Conservation (phyloP, 2,797 vertebrate genomes). For the Microtus obscurus region DNA sequence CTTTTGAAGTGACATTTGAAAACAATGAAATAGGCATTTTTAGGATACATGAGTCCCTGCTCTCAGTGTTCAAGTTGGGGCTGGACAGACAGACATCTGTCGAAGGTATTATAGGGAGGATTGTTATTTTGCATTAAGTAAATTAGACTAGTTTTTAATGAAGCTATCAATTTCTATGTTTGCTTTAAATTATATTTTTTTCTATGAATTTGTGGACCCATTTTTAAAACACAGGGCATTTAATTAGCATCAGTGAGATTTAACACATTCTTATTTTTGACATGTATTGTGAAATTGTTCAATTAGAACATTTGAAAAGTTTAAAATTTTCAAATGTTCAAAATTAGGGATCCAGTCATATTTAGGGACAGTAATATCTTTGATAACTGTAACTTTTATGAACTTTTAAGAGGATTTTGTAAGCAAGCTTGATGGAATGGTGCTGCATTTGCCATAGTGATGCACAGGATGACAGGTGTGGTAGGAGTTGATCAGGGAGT, state of each 20-base stretch:
- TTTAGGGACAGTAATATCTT: neutral
- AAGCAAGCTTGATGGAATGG: neutral
- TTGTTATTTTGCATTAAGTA: neutral
- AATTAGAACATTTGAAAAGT: neutral
- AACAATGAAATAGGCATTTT: neutral
- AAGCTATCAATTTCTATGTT: neutral
- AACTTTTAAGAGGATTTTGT: neutral
- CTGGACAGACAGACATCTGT: neutral
- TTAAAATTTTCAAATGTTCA: neutral
- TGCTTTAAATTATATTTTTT: constrained; percentile 23
- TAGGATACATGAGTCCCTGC: neutral
- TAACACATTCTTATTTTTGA: neutral
- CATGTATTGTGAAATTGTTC: neutral
- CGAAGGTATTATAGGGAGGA: neutral
- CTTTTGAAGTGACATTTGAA: neutral
- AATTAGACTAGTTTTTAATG: neutral
- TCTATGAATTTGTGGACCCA: neutral
- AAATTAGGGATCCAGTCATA: neutral
- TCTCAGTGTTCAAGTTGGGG: neutral
- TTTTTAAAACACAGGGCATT: neutral
- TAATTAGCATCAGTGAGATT: constrained; percentile 4
- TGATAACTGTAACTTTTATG: constrained; percentile 6
- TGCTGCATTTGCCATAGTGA: neutral
- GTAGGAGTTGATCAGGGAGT: neutral
- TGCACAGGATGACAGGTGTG: neutral